Evolutionary conservation across 2,113 vertebrate genomes (phyloP), one percentile per base, ranked within the genome.

Genomic region (Stegastes partitus): DNA sequence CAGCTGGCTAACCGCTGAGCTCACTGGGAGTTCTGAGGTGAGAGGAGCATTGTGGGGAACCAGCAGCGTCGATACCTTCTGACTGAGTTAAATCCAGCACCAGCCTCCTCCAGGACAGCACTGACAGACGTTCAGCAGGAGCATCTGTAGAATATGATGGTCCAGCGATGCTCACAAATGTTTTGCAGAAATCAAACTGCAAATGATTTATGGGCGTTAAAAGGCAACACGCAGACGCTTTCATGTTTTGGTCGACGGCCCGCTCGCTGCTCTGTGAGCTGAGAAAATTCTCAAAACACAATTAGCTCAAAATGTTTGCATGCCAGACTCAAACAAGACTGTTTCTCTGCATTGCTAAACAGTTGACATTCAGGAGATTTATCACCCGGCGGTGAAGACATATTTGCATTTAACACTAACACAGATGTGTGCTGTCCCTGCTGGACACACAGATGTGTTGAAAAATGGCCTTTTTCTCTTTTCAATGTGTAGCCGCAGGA

Each of bases 351-450:
- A 45, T 68, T 56, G 28, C 69, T 74, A 49, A 70, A 71, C 68
- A 53, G 74, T 79, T 63, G 66, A 76, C 64, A 31, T 74, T 66
- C 0, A 22, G 70, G 55, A 85, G 82, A 87, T 83, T 68, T 83
- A 89, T 89, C 69, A 55, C 39, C 67, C 3, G 0, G 18, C 64
- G 34, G 44, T 25, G 70, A 64, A 21, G 81, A 73, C 70, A 21
- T 75, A 85, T 88, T 87, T 80, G 61, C 74, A 65, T 84, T 68
- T 64, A 80, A 68, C 78, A 84, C 76, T 82, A 87, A 91, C 89
- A 91, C 89, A 91, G 87, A 89, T 89, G 87, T 89, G 78, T 56
- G 80, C 61, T 79, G 86, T 79, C 84, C 64, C 77, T 78, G 84
- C 77, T 50, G 79, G 66, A 79, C 77, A 73, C 76, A 57, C 82